Percentiles rank a stretch among this genome's conserved stretches.
phyloP scores from a whole-genome alignment of 2,797 vertebrate genomes.

The Tinamus major region DNA sequence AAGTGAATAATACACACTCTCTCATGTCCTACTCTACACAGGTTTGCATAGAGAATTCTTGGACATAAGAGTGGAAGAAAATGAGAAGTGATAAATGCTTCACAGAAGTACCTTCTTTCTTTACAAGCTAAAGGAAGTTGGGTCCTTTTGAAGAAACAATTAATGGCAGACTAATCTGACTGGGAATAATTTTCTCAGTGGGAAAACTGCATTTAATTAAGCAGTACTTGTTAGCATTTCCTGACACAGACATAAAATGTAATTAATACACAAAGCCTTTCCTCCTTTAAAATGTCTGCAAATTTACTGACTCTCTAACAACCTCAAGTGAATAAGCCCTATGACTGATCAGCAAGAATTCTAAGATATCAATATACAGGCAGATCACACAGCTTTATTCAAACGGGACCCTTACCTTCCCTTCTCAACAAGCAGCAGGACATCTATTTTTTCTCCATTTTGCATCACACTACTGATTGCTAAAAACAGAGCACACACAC shows the following conservation, averaged over 20 bases:
- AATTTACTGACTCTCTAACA: not conserved
- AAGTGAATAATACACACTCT: not conserved
- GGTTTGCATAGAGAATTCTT: not conserved
- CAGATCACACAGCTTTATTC: not conserved
- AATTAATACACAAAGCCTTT: slow-evolving; percentile 39
- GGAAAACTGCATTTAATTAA: slow-evolving; percentile 53
- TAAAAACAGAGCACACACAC: slow-evolving; percentile 56
- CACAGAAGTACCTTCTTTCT: not conserved
- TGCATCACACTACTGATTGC: slow-evolving; percentile 88
- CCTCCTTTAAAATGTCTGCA: not conserved
- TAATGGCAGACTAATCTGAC: slow-evolving; percentile 15
- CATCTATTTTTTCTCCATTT: slow-evolving; percentile 91
- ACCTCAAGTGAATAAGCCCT: not conserved
- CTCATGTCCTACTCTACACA: not conserved
- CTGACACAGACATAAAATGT: not conserved
- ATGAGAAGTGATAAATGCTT: not conserved
- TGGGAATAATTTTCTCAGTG: slow-evolving; percentile 36
- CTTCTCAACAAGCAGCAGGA: slow-evolving; percentile 93
- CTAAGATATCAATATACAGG: not conserved
- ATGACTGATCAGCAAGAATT: not conserved
- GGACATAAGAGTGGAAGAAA: not conserved
- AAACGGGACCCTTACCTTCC: slow-evolving; percentile 85
- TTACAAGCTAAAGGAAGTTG: not conserved
- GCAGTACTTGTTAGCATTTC: slow-evolving; percentile 18
- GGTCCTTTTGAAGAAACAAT: not conserved